phyloP scores from a whole-genome alignment of 2,888 invertebrate species.

The Kryphioiulus occultus region DNA sequence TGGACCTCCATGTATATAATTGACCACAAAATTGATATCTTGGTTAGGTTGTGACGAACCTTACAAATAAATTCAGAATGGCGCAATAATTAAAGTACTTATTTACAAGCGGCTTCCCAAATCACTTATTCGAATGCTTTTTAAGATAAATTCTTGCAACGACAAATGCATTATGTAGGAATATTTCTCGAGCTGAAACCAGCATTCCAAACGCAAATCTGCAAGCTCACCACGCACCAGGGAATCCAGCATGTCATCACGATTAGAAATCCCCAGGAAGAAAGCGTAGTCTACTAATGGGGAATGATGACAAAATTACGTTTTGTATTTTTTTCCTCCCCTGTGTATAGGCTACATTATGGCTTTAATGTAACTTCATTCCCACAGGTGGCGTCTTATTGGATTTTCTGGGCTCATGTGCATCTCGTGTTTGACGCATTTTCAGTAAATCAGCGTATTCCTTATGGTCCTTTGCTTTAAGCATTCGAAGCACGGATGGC shows the following conservation, averaged over 20 bases:
- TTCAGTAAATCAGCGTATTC: neutral
- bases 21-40: too few species aligned
- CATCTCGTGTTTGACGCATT: neutral
- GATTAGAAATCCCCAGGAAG: neutral
- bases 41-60: neutral
- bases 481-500: neutral
- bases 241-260: neutral
- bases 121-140: neutral
- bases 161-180: neutral
- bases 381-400: neutral
- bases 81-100: too few species aligned
- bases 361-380: neutral
- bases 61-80: too few species aligned
- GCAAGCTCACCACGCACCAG: neutral
- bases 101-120: too few species aligned
- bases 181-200: neutral
- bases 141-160: neutral
- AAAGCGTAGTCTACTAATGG: neutral
- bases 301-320: neutral
- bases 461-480: neutral
- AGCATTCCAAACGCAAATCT: neutral
- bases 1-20: too few species aligned
- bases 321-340: neutral
- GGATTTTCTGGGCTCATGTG: neutral
- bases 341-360: neutral